A percentile compares a stretch with the other conserved stretches of the same genome.
These are phyloP conservation scores for Tauraco hartlaubi DNA, from an alignment of 2,797 vertebrate species.

Conservation along the genomic window DNA sequence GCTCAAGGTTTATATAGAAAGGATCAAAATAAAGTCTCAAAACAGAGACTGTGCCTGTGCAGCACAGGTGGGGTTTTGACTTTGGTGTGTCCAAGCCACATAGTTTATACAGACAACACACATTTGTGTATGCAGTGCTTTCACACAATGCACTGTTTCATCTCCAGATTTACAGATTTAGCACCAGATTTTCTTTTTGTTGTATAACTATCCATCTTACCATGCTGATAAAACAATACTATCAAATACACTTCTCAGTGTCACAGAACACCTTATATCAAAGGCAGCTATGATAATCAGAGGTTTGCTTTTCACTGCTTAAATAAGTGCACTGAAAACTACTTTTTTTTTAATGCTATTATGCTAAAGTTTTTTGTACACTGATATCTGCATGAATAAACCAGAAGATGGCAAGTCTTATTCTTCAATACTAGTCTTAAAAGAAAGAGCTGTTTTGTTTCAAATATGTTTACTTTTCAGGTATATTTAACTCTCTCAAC, in stretches of 20 bases:
- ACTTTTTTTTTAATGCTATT: not conserved
- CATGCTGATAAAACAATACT: not conserved
- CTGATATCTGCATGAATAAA: not conserved
- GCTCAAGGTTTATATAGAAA: not conserved
- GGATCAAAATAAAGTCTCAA: not conserved
- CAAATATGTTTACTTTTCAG: not conserved
- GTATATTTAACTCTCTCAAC: not conserved
- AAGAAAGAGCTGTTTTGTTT: constrained; percentile 3
- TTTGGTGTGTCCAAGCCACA: not conserved
- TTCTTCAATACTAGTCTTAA: not conserved
- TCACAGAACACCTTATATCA: not conserved
- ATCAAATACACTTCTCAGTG: not conserved
- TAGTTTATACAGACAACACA: not conserved
- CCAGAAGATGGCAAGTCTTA: not conserved
- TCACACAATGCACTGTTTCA: not conserved
- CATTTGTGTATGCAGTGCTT: not conserved
- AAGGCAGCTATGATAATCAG: constrained; percentile 2
- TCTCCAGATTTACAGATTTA: not conserved
- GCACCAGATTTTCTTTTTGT: not conserved
- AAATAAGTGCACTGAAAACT: not conserved
- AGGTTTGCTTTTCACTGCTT: not conserved
- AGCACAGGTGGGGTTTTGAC: not conserved
- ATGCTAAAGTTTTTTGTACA: not conserved
- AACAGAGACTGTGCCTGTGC: not conserved
- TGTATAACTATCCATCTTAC: not conserved